Evolutionary conservation across 1,140 invertebrate genomes (phyloP).

Genomic region (Meloidogyne floridensis): DNA sequence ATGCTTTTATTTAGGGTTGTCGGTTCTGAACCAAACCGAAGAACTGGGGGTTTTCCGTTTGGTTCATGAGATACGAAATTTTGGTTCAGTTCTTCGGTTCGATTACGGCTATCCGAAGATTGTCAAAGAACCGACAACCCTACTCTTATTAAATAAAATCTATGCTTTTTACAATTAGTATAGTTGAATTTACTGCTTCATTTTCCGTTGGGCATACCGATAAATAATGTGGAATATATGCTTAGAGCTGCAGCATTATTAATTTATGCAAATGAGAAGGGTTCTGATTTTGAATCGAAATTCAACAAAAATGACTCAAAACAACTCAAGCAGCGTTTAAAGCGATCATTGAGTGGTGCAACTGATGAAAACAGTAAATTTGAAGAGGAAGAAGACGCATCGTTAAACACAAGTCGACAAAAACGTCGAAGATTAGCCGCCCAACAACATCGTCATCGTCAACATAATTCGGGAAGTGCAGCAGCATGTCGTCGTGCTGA

Average conservation of each 20-base stretch:
- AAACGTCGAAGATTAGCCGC: constrained; percentile 34
- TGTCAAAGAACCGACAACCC: too few species aligned
- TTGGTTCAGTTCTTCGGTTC: too few species aligned
- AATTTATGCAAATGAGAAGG: constrained; percentile 20
- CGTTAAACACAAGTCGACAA: constrained; percentile 22
- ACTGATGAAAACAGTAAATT: not conserved
- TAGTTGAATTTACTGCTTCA: not conserved
- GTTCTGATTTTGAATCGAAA: not conserved
- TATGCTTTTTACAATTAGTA: not conserved
- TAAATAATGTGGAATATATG: not conserved
- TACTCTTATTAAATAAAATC: too few species aligned
- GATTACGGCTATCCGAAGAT: too few species aligned
- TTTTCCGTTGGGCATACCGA: not conserved
- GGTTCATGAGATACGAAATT: too few species aligned
- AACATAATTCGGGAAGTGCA: constrained; percentile 35
- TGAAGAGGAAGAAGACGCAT: constrained; percentile 15
- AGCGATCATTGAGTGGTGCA: constrained; percentile 11
- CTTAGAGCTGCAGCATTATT: constrained; percentile 15
- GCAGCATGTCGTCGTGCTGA: constrained; percentile 77
- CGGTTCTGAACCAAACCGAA: too few species aligned
- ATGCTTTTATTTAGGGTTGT: too few species aligned
- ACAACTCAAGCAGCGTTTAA: constrained; percentile 14
- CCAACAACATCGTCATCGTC: constrained; percentile 30
- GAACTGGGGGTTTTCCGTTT: too few species aligned
- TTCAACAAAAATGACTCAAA: not conserved